A percentile compares a stretch with the other conserved stretches of the same genome.
phyloP scores from a whole-genome alignment of 2,113 vertebrate species.

The Ophiodon elongatus region DNA sequence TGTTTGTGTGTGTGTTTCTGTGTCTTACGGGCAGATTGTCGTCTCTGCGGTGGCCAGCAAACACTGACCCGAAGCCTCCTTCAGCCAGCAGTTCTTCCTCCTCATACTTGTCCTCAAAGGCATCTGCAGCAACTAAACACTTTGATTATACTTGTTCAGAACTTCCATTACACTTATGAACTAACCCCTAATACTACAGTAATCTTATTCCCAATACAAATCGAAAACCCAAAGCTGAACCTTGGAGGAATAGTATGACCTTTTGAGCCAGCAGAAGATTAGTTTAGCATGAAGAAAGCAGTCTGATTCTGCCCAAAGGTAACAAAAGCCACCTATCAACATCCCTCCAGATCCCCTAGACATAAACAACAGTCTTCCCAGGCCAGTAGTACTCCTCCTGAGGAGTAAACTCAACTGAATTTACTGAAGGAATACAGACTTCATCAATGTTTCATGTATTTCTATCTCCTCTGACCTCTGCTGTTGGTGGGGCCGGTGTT shows the following conservation, averaged over 20 bases:
- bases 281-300: neutral
- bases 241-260: neutral
- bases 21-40: too few relatives aligned
- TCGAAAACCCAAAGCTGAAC: neutral
- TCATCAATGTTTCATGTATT: neutral
- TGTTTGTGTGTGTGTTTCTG: neutral
- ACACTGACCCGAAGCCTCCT: slow-evolving; percentile 8
- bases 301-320: too few relatives aligned
- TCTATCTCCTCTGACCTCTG: neutral
- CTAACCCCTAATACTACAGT: neutral
- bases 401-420: too few relatives aligned
- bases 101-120: neutral
- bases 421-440: neutral
- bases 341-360: neutral
- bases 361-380: neutral
- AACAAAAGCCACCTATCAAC: neutral
- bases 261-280: too few relatives aligned
- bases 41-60: too few relatives aligned
- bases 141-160: neutral
- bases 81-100: neutral
- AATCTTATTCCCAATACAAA: neutral
- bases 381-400: neutral
- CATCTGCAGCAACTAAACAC: slow-evolving; percentile 3
- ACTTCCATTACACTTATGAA: neutral
- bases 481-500: too few relatives aligned